These are phyloP conservation scores for Drosophila demipolita DNA, from an alignment of 2,888 invertebrate species.

Conservation along the genomic window DNA sequence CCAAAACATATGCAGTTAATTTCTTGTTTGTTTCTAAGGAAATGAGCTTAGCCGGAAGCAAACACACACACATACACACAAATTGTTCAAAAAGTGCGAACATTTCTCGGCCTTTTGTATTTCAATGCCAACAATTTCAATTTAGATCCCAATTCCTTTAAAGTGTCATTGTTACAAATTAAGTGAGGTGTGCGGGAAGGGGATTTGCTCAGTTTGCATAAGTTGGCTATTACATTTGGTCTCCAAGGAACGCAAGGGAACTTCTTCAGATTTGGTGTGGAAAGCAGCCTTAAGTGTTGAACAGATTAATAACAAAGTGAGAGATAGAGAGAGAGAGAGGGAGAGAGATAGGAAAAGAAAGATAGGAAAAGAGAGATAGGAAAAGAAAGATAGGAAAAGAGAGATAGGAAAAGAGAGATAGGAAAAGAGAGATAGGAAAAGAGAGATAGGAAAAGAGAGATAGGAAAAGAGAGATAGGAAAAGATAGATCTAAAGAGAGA, in stretches of 20 bases:
- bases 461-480: too few species aligned
- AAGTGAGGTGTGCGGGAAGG: not conserved
- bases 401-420: too few species aligned
- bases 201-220: not conserved
- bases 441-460: too few species aligned
- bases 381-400: too few species aligned
- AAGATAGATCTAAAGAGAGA: too few species aligned
- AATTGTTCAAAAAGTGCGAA: conserved; percentile 25
- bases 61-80: conserved; percentile 11
- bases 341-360: too few species aligned
- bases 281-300: not conserved
- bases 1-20: conserved; percentile 70
- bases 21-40: conserved; percentile 67
- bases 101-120: conserved; percentile 5
- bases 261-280: not conserved
- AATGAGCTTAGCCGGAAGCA: conserved; percentile 47
- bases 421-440: too few species aligned
- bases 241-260: not conserved
- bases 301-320: not conserved
- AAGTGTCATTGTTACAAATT: conserved; percentile 23
- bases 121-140: conserved; percentile 25
- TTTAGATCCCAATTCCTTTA: conserved; percentile 13
- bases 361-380: too few species aligned
- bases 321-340: not conserved
- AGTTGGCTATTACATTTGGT: not conserved